Conservation (phyloP, 2,113 vertebrate species). For the Clarias batrachus region DNA sequence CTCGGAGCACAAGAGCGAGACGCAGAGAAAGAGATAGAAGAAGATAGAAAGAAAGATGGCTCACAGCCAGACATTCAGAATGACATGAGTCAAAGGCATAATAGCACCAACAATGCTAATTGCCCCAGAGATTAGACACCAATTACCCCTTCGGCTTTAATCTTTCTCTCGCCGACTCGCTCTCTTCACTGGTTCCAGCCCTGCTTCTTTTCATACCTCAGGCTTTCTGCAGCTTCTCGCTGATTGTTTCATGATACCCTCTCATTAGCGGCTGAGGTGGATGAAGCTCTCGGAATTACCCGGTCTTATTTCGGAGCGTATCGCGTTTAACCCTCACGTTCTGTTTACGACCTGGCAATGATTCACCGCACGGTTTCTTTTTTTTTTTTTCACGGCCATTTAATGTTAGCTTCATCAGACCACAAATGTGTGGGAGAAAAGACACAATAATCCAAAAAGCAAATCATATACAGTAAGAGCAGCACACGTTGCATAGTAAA, state of each 20-base stretch:
- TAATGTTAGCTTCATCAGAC: not conserved
- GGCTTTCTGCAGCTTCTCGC: conserved; percentile 17
- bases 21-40: not conserved
- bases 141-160: conserved; percentile 37
- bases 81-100: conserved; percentile 29
- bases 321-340: not conserved
- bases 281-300: not conserved
- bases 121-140: conserved; percentile 31
- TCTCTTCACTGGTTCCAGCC: not conserved
- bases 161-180: conserved; percentile 12
- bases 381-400: not conserved
- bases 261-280: conserved; percentile 21
- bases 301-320: not conserved
- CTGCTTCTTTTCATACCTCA: conserved; percentile 9
- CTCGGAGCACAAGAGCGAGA: conserved; percentile 39
- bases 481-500: too few relatives aligned
- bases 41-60: conserved; percentile 24
- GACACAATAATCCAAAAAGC: not conserved
- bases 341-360: not conserved
- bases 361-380: not conserved
- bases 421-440: not conserved
- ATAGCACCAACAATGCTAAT: conserved; percentile 36
- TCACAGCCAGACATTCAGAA: conserved; percentile 31
- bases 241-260: conserved; percentile 35
- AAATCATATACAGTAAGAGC: not conserved